phyloP scores from a whole-genome alignment of 2,113 vertebrate genomes.

The Bucco capensis region DNA sequence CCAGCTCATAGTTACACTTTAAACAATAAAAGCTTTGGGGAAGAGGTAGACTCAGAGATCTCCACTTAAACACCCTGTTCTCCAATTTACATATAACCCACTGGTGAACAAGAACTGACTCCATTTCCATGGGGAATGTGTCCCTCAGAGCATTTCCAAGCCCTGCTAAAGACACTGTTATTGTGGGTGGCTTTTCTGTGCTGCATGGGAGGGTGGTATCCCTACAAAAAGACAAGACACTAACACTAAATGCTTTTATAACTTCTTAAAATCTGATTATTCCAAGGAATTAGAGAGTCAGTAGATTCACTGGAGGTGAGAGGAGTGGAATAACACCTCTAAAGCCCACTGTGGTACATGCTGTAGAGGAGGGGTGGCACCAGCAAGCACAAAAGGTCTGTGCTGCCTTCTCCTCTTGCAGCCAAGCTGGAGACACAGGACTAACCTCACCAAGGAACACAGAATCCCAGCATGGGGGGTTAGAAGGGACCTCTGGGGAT shows the following conservation, averaged over 20 bases:
- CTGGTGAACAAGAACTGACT: not conserved
- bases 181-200: not conserved
- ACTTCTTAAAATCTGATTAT: not conserved
- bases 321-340: not conserved
- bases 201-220: not conserved
- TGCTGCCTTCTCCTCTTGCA: not conserved
- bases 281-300: not conserved
- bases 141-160: not conserved
- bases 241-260: not conserved
- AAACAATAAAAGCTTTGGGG: not conserved
- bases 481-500: too few species aligned
- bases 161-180: not conserved
- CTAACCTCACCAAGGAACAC: not conserved
- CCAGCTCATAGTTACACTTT: not conserved
- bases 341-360: not conserved
- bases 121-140: not conserved
- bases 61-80: not conserved
- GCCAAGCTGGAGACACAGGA: not conserved
- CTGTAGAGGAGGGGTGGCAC: not conserved
- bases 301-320: not conserved
- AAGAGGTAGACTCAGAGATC: not conserved
- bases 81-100: rapidly evolving
- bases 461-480: too few species aligned
- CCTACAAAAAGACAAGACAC: not conserved
- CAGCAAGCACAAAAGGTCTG: rapidly evolving